phyloP scores from a whole-genome alignment of 1,140 invertebrate species.

The Paralvinella palmiformis region DNA sequence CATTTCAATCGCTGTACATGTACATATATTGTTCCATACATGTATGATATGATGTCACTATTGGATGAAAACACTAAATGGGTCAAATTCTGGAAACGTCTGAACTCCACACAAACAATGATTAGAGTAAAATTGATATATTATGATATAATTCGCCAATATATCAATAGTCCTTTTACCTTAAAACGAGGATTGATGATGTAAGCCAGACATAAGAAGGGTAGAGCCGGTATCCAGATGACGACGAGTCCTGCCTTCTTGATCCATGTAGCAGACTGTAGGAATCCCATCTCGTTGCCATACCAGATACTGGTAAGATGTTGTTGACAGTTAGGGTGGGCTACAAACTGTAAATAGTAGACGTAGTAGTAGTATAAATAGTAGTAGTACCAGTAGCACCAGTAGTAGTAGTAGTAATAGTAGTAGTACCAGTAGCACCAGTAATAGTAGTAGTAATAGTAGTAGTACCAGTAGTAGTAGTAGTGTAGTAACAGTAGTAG shows the following conservation, averaged over 20 bases:
- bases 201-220: background rate
- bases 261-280: conserved; percentile 13
- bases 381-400: background rate
- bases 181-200: background rate
- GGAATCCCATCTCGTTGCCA: conserved; percentile 43
- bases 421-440: too few species aligned
- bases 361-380: background rate
- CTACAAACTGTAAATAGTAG: conserved; percentile 93
- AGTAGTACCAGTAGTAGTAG: too few species aligned
- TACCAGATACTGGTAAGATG: conserved; percentile 96
- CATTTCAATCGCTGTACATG: too few species aligned
- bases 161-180: conserved; percentile 1
- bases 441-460: too few species aligned
- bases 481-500: too few species aligned
- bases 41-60: too few species aligned
- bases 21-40: too few species aligned
- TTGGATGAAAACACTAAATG: too few species aligned
- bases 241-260: conserved; percentile 6
- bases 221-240: background rate
- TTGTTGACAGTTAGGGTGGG: conserved; percentile 97
- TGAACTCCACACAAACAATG: too few species aligned
- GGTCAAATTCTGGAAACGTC: too few species aligned
- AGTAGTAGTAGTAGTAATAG: too few species aligned
- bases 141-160: background rate
- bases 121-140: background rate